Base-by-base conservation (phyloP, 2,888 invertebrate species). In the Polietes domitor region DNA sequence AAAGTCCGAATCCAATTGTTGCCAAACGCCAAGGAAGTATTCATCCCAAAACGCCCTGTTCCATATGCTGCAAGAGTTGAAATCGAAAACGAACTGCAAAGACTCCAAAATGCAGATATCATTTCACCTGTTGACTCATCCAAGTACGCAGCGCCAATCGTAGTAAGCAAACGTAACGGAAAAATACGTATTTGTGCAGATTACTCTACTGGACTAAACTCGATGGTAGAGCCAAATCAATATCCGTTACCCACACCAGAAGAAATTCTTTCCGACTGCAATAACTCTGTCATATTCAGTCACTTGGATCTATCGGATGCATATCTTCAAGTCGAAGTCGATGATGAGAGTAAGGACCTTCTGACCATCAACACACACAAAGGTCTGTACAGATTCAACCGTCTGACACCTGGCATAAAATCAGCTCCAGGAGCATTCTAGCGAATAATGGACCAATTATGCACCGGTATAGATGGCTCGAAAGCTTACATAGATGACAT, bases 141-240 rank as follows among this genome's bases (percentile, higher is more conserved):
- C 7, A 80, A 86, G 4, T 87, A 86, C 85, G 85, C 86, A 43
- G 86, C 86, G 71, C 85, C 86, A 12, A 85, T 86, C 9, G 87
- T 84, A 10, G 58, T 70, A 0, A 43, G 70, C 17, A 43, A 47
- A 41, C 53, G 83, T 26, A 87, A 83, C 77, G 83, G 85, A 0
- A 71, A 73, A 28, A 85, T 86, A 0, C 43, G 86, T 43, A 85
- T 88, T 6, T 88, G 86, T 65, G 86, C 75, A 12, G 86, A 86
- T 70, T 87, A 84, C n/a, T 86, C 85, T 21, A 86, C 87, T 10
- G 86, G 86, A 26, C 65, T 88, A 0, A 86, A 85, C 55, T 47
- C 74, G 12, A 76, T 80, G 3, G 28, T 86, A 6, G 85, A 86
- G 76, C 41, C 85, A n/a, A 83, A 88, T 61, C 77, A 85, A 37